Evolutionary conservation across 2,888 invertebrate species (phyloP), one percentile per base, ranked within the genome.

Genomic region (Chamaedrilus cognettii): DNA sequence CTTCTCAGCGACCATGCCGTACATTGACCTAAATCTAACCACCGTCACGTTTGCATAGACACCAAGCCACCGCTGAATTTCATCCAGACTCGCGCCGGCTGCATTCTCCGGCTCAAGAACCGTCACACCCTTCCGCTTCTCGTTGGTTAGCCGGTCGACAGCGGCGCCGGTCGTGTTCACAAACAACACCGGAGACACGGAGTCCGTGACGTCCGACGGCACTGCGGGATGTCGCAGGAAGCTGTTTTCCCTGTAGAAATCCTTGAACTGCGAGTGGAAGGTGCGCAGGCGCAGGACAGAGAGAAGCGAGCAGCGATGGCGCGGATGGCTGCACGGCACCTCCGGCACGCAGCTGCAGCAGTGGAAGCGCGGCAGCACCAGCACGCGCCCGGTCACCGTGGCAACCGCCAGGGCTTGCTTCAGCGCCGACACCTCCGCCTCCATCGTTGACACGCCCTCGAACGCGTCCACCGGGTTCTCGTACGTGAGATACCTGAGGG

Each of bases 331-430:
- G 60, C 74, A 74, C 19, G 58, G 42, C 26, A 61, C 59, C 15
- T 33, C 50, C 5, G 42, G 15, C 26, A 26, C 32, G 58, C 74
- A 74, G 19, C 55, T 63, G 42, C 71, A 71, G 52, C 74, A 74
- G 26, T 68, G 72, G 49, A 74, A 74, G 2, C 65, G 31, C 7
- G 74, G 74, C 31, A 74, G 52, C 28, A 74, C 67, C 4, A 73
- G 51, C 11, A 65, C 42, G 2, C 74, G 52, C 4, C 69, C 67
- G n/a, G 66, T 32, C 2, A 66, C 11, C 2, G 61, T 32, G 7
- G 67, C 71, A 2, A 74, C 3, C 2, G 49, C 31, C 19, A 74
- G 23, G 42, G 74, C 74, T 26, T 52, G 66, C 15, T 68, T 70
- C n/a, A 72, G 62, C 4, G 68, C 63, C 2, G 32, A 32, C 31